A percentile compares a stretch with the other conserved stretches of the same genome.
phyloP scores from a whole-genome alignment of 2,113 vertebrate genomes.

The Melanocharis versteri region DNA sequence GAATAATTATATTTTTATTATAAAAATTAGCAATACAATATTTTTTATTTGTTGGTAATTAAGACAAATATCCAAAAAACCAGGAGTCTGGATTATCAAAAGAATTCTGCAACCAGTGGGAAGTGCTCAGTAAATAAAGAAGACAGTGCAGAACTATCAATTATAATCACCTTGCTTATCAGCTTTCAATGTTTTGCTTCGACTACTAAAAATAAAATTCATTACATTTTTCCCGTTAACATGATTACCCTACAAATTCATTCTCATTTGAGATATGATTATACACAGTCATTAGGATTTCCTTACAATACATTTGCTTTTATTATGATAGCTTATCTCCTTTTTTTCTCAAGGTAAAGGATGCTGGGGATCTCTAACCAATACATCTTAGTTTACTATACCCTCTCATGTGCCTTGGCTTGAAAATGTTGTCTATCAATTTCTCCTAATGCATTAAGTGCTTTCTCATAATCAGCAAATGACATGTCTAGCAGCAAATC shows the following conservation, averaged over 20 bases:
- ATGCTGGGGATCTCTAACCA: neutral
- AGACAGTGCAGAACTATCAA: neutral
- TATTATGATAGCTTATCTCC: constrained; percentile 46
- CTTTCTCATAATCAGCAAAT: constrained; percentile 56
- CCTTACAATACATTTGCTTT: constrained; percentile 11
- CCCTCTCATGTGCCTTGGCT: neutral
- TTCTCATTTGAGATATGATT: neutral
- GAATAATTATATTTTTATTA: neutral
- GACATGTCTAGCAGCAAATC: constrained; percentile 54
- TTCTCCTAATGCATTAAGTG: constrained; percentile 54
- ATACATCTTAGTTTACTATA: constrained; percentile 33
- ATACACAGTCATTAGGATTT: neutral
- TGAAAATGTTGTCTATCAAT: constrained; percentile 15
- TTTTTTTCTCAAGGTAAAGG: constrained; percentile 25
- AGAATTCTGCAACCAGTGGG: neutral
- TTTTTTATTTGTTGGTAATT: neutral
- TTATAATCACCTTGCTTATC: neutral
- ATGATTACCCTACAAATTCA: neutral
- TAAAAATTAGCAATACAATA: neutral
- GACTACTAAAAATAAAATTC: constrained; percentile 7
- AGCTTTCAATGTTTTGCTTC: neutral
- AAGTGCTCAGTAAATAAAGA: neutral
- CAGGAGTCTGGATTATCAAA: neutral
- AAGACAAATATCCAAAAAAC: neutral
- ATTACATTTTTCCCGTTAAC: neutral